Percentiles rank a stretch among this genome's conserved stretches.
phyloP scores from a whole-genome alignment of 2,113 vertebrate genomes.

The Colinus virginianus region DNA sequence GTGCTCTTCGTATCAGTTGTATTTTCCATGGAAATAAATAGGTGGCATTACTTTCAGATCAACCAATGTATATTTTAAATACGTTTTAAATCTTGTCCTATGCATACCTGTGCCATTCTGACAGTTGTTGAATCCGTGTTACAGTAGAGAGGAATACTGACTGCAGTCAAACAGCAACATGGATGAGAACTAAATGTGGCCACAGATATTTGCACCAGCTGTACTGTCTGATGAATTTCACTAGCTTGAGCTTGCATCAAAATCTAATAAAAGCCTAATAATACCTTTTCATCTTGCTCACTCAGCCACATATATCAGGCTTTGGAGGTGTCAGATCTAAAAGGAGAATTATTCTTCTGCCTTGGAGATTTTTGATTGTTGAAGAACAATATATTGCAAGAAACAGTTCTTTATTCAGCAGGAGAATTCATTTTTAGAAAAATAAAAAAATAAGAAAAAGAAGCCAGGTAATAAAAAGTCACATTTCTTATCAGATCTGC shows the following conservation, averaged over 20 bases:
- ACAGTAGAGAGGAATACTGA: not conserved
- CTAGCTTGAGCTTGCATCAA: constrained; percentile 13
- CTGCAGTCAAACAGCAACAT: not conserved
- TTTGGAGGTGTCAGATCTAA: not conserved
- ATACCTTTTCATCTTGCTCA: constrained; percentile 22
- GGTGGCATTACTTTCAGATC: not conserved
- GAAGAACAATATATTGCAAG: not conserved
- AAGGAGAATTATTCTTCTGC: constrained; percentile 1
- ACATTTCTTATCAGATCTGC: not conserved
- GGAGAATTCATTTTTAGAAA: not conserved
- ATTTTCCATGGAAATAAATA: not conserved
- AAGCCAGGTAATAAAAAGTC: not conserved
- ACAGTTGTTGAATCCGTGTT: not conserved
- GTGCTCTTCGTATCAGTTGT: not conserved
- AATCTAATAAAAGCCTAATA: constrained; percentile 42
- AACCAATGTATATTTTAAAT: too few species aligned
- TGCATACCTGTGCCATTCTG: not conserved
- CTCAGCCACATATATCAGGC: not conserved
- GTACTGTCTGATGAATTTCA: constrained; percentile 7
- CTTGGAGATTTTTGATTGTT: not conserved
- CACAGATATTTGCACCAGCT: not conserved
- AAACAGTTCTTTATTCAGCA: not conserved
- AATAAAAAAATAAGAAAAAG: not conserved
- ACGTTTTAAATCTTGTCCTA: not conserved
- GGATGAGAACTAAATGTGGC: not conserved